Base-by-base conservation (phyloP, 2,113 vertebrate genomes). In the Dissostichus mawsoni region DNA sequence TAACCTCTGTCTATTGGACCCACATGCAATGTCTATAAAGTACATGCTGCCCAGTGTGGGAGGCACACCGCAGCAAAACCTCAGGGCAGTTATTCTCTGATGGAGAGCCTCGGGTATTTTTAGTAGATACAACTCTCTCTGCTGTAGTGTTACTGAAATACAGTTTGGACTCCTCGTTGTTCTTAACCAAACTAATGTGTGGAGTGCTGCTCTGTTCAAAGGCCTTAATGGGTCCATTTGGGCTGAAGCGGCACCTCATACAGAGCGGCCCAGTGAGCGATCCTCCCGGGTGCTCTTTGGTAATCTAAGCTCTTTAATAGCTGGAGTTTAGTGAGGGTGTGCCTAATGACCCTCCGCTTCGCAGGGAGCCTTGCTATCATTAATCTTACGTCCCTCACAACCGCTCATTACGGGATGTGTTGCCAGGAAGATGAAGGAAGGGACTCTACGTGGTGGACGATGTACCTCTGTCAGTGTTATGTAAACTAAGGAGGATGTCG, bases 321-420 rank as follows among this genome's bases (percentile, higher is more conserved):
- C 81, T 81, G 44, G 52, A 91, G 79, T 90, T 92, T 86, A 76
- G 72, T 1, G 58, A 80, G 78, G 79, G 67, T 76, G 74, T 44
- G 65, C 74, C 82, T 93, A 92, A 91, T 81, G 87, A 90, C 84
- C 84, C 79, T 79, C 56, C 61, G 56, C 83, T 55, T 85, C 23
- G 10, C 74, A 81, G 74, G 79, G 69, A 83, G 76, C 41, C 59
- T 53, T 16, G 58, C 72, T 71, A 17, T 89, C 77, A 91, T 90
- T 83, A 87, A 92, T 91, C 88, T 74, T 78, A 48, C 36, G 55
- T 61, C 81, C 79, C 74, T 83, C 87, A 81, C 78, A 83, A 76
- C 63, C 66, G 53, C 72, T 85, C 72, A 72, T 88, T 80, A 85
- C 73, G 72, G 68, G 65, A 80, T 72, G 68, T 80, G 71, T 76